These are phyloP conservation scores for Zoanthus sansibaricus DNA, from an alignment of 92 coral and sea anemone genomes.

Conservation along the genomic window DNA sequence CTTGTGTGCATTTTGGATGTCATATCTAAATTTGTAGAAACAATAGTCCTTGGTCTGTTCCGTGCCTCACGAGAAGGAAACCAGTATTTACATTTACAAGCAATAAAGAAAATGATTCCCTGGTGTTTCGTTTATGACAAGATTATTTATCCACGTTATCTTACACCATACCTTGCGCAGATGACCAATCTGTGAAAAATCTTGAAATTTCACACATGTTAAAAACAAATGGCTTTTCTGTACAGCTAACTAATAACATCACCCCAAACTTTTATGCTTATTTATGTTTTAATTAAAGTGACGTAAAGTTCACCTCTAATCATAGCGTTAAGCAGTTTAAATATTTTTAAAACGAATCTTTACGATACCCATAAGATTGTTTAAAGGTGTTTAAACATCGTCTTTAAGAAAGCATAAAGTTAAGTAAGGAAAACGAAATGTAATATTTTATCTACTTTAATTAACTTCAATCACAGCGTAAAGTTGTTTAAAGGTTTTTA, in stretches of 20 bases:
- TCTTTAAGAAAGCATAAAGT: no score
- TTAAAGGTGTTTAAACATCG: no score
- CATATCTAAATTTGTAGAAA: conserved; percentile 39
- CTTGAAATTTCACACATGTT: conserved; percentile 41
- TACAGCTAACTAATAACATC: conserved; percentile 46
- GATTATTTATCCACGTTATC: conserved; percentile 51
- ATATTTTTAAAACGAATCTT: no score
- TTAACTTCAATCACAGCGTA: neutral
- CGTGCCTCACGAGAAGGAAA: conserved; percentile 62
- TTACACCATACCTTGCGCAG: conserved; percentile 55
- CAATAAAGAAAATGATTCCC: conserved; percentile 61
- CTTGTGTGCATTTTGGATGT: conserved; percentile 62
- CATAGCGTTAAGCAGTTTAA: no score
- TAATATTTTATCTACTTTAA: no score
- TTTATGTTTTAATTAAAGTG: no score
- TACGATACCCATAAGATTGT: no score
- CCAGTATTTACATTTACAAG: conserved; percentile 58
- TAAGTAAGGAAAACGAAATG: no score
- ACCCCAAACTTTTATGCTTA: no score
- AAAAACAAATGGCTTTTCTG: conserved; percentile 47
- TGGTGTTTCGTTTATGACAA: conserved; percentile 73
- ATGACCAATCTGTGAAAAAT: conserved; percentile 53
- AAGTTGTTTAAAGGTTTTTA: neutral
- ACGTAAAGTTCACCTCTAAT: neutral
- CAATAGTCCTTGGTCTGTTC: conserved; percentile 20